These are phyloP conservation scores for Noctuana brunneofusca DNA, from an alignment of 2,888 invertebrate genomes.

Conservation along the genomic window DNA sequence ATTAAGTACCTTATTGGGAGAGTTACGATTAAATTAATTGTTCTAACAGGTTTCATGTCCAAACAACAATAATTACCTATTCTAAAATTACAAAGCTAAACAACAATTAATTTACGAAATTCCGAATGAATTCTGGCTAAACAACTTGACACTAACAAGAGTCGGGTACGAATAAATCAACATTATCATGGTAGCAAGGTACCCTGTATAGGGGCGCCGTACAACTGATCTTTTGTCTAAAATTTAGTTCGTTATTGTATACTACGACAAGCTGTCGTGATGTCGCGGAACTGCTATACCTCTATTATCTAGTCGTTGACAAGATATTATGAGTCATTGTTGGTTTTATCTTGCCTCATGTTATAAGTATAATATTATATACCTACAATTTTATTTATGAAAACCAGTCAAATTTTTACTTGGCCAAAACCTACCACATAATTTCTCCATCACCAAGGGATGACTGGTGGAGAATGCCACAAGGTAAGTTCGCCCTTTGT, in stretches of 20 bases:
- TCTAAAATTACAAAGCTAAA: conserved; percentile 7
- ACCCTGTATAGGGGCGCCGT: conserved; percentile 29
- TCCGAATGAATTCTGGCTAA: conserved; percentile 16
- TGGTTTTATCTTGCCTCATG: neutral
- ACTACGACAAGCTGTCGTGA: conserved; percentile 29
- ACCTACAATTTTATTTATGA: too few relatives aligned
- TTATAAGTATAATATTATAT: neutral
- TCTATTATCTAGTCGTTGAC: conserved; percentile 23
- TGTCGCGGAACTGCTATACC: conserved; percentile 30
- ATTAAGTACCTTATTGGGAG: neutral
- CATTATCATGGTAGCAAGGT: conserved; percentile 26
- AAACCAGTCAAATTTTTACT: too few relatives aligned
- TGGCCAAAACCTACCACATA: too few relatives aligned
- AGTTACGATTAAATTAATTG: conserved; percentile 1
- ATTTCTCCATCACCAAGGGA: too few relatives aligned
- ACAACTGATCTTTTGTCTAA: conserved; percentile 32
- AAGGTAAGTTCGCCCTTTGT: too few relatives aligned
- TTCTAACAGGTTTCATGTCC: conserved; percentile 1
- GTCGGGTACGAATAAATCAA: conserved; percentile 29
- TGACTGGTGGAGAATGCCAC: too few relatives aligned
- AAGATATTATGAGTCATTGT: conserved; percentile 25
- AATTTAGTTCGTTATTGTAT: conserved; percentile 29
- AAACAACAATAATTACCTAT: neutral
- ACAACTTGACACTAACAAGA: conserved; percentile 30
- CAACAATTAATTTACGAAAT: conserved; percentile 27